Base-by-base conservation (phyloP, 2,888 invertebrate genomes). In the Xestobium rufovillosum region DNA sequence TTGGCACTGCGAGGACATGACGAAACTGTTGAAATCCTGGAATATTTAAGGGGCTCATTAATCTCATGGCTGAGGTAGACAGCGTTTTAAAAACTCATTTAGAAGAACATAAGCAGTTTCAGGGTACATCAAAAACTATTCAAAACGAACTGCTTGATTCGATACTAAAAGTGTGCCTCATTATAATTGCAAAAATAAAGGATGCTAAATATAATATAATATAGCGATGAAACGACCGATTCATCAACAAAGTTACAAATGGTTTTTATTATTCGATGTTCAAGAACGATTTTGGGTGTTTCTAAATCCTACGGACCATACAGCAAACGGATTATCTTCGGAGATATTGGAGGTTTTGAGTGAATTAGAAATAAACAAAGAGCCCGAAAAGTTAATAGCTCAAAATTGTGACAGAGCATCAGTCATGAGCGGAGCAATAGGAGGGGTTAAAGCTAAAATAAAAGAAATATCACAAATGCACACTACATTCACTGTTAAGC, bases 351-450 rank as follows among this genome's bases (percentile, higher is more conserved):
- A 29, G 11, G 42, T 53, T 34, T 13, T 43, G 15, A 34, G 44
- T 17, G 33, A 48, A 38, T 3, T 34, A 14, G 14, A 17, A 3
- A 28, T 41, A 34, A 23, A 38, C 15, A 34, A 36, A 26, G 34
- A 3, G 39, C 33, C 38, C 13, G 36, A 39, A 8, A 53, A 52
- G 43, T 38, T 51, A 25, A 49, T 54, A 17, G 51, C 51, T 12
- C 57, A 56, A 41, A 45, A 44, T 25, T 57, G 51, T 36, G 55
- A 57, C 39, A 54, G 56, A 11, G 53, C 54, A 28, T 27, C 41
- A 14, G 47, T 48, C 10, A 47, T 56, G 50, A 48, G 44, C 28
- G 52, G 47, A n/a, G 35, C 30, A 14, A 32, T 28, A 6, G 31
- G 28, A 19, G 54, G 55, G 11, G 50, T 57, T 3, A 55, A 56